Evolutionary conservation across 2,888 invertebrate genomes (phyloP).

Genomic region (Bhutanitis thaidina): DNA sequence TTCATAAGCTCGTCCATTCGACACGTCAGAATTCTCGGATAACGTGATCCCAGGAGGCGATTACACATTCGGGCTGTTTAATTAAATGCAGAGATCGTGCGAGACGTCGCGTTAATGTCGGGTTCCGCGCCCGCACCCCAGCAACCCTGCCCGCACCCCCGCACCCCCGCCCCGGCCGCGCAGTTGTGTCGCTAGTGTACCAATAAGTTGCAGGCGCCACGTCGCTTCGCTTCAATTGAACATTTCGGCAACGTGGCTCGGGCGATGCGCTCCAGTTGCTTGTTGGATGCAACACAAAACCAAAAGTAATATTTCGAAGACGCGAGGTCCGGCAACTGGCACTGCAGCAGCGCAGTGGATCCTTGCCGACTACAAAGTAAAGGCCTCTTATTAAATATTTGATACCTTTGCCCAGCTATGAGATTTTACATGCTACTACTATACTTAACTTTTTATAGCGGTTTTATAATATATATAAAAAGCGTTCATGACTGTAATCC

Average conservation of each 20-base stretch:
- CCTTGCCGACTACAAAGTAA: no score
- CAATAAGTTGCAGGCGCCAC: not conserved
- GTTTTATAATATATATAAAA: no score
- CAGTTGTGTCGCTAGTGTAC: not conserved
- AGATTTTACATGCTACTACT: no score
- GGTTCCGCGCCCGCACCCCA: not conserved
- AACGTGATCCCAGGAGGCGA: conserved; percentile 21
- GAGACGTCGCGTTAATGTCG: conserved; percentile 2
- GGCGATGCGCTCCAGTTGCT: not conserved
- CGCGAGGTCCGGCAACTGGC: no score
- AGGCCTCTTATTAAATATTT: no score
- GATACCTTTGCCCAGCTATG: no score
- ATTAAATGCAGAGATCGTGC: conserved; percentile 27
- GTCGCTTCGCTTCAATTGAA: not conserved
- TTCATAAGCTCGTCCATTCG: no score
- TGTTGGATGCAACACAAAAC: not conserved
- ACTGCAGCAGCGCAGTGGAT: no score
- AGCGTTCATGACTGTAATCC: no score
- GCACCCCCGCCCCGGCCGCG: not conserved
- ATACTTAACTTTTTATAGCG: no score
- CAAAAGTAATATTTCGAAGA: no score
- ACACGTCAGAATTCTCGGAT: not conserved
- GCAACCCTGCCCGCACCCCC: not conserved
- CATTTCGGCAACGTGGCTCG: not conserved
- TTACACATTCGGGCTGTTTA: conserved; percentile 29